Conservation (phyloP, 2,888 invertebrate species). For the Ochropacha duplaris region DNA sequence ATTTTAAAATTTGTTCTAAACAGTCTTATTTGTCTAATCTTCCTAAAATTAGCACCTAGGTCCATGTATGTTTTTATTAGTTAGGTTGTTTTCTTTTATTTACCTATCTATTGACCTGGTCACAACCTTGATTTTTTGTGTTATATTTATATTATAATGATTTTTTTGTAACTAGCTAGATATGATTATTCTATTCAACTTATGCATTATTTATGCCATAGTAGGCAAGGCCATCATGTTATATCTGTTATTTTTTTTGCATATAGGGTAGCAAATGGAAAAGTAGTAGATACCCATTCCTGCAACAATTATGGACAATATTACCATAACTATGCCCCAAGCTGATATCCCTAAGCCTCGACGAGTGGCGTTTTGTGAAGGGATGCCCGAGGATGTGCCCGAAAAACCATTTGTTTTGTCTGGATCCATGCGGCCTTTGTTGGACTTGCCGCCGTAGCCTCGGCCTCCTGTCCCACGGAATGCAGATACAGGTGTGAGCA, state of each 20-base stretch:
- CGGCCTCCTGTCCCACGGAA: slow-evolving; percentile 35
- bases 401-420: slow-evolving; percentile 39
- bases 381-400: slow-evolving; percentile 48
- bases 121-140: background rate
- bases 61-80: background rate
- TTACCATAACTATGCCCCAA: slow-evolving; percentile 84
- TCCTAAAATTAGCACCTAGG: slow-evolving; percentile 9
- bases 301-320: slow-evolving; percentile 75
- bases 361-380: slow-evolving; percentile 48
- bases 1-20: slow-evolving; percentile 31
- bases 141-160: background rate
- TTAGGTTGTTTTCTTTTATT: background rate
- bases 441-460: slow-evolving; percentile 26
- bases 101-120: background rate
- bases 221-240: slow-evolving; percentile 79
- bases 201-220: slow-evolving; percentile 45
- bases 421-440: slow-evolving; percentile 34
- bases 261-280: slow-evolving; percentile 86
- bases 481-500: slow-evolving; percentile 44
- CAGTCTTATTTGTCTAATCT: slow-evolving; percentile 20
- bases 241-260: slow-evolving; percentile 81
- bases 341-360: slow-evolving; percentile 83
- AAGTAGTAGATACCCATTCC: slow-evolving; percentile 84
- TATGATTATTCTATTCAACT: slow-evolving; percentile 35
- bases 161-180: slow-evolving; percentile 17